These are phyloP conservation scores for Selenia dentaria DNA, from an alignment of 2,888 invertebrate genomes.

Conservation along the genomic window DNA sequence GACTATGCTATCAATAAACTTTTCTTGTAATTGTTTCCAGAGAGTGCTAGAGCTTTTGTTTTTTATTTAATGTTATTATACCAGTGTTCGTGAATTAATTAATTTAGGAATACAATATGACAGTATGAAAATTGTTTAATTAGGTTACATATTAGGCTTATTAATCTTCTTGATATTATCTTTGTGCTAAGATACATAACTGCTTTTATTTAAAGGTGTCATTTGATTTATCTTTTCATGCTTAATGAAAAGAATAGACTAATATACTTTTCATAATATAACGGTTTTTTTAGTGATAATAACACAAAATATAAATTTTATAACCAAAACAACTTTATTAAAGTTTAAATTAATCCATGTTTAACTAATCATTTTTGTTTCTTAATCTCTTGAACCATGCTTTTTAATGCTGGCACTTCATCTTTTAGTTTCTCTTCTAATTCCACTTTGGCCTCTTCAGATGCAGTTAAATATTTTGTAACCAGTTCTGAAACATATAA, in stretches of 20 bases:
- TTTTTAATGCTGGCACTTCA: conserved; percentile 63
- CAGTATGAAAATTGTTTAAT: too few relatives aligned
- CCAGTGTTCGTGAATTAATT: too few relatives aligned
- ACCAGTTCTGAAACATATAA: conserved; percentile 61
- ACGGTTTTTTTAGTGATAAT: too few relatives aligned
- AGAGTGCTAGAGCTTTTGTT: too few relatives aligned
- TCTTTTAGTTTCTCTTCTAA: conserved; percentile 60
- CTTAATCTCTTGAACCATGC: conserved; percentile 67
- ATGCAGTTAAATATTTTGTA: conserved; percentile 64
- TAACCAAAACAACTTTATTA: background rate
- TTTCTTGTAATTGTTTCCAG: too few relatives aligned
- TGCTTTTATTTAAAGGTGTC: conserved; percentile 15
- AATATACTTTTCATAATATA: too few relatives aligned
- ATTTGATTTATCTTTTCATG: background rate
- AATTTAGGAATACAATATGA: too few relatives aligned
- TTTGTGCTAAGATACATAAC: conserved; percentile 8
- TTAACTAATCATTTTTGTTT: conserved; percentile 55
- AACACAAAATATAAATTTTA: too few relatives aligned
- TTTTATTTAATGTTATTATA: too few relatives aligned
- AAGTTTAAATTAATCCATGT: background rate
- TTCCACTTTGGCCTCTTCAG: conserved; percentile 59
- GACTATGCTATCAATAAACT: too few relatives aligned
- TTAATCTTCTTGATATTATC: conserved; percentile 8
- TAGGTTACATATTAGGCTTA: conserved; percentile 3
- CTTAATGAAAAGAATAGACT: too few relatives aligned